phyloP scores from a whole-genome alignment of 2,888 invertebrate species.

The Lissonota sp. region DNA sequence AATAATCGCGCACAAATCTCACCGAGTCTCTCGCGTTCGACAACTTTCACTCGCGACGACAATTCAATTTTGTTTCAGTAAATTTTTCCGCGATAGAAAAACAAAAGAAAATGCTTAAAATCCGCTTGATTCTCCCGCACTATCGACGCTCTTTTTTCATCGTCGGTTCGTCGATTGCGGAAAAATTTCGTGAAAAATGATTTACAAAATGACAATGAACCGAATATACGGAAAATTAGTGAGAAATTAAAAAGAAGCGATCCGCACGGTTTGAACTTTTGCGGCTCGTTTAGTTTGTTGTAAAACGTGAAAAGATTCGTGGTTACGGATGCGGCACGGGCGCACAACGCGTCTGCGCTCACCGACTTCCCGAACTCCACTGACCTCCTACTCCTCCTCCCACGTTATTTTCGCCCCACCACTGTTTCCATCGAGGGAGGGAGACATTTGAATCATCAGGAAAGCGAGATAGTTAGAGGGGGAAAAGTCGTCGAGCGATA shows the following conservation, averaged over 20 bases:
- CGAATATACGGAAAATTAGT: too few relatives aligned
- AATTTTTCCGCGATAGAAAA: too few relatives aligned
- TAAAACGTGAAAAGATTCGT: conserved; percentile 31
- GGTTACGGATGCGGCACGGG: conserved; percentile 58
- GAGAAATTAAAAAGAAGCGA: too few relatives aligned
- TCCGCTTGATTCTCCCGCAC: too few relatives aligned
- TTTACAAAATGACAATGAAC: too few relatives aligned
- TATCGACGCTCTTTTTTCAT: too few relatives aligned
- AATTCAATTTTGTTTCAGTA: background rate
- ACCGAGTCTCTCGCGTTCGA: background rate
- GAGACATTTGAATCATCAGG: conserved; percentile 15
- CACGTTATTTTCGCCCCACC: conserved; percentile 78
- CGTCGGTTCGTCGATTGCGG: too few relatives aligned
- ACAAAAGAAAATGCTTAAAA: too few relatives aligned
- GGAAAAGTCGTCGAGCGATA: conserved; percentile 20
- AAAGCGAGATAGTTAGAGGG: conserved; percentile 40
- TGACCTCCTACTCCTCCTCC: conserved; percentile 82
- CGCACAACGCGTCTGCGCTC: conserved; percentile 83
- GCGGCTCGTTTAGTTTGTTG: conserved; percentile 13
- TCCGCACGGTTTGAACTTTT: conserved; percentile 30
- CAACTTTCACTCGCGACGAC: conserved; percentile 23
- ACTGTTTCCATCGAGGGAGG: conserved; percentile 58
- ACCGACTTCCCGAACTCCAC: conserved; percentile 83
- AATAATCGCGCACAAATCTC: background rate
- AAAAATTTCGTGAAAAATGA: too few relatives aligned